Evolutionary conservation across 2,797 vertebrate species (phyloP), one percentile per base, ranked within the genome.

Genomic region (Spondyliosoma cantharus): DNA sequence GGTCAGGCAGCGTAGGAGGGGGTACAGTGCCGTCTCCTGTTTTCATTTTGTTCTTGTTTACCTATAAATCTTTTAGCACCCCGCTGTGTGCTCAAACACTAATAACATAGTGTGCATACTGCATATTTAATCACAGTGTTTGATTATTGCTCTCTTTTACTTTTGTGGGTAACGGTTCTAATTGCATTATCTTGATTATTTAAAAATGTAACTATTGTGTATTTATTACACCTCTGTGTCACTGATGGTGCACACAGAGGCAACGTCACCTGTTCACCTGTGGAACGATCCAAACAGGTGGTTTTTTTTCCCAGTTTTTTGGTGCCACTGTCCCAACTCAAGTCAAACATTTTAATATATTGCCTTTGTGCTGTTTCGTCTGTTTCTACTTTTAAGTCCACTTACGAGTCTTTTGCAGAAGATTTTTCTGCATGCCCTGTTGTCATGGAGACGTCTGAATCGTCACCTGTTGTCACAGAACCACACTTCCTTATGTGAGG

Each of bases 11-110:
- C 60, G 53, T 6, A 67, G 45, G 46, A 16, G 8, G 22, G 16
- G 27, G 20, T 61, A 5, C 57, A 49, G 57, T 32, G 29, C 9
- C 54, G 14, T 46, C 29, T 66, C 45, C 3, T 7, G 25, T 25
- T 64, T 54, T 49, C 49, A 11, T 77, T 49, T 43, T 43, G 3
- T 37, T 69, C 59, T 57, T 80, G 48, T 71, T 57, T 54, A 72
- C 24, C 68, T 32, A 8, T 43, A 20, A 37, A 19, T 76, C 25
- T 49, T 50, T 37, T 8, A 66, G n/a, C 59, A 50, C 3, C 19
- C 19, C 37, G 32, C 20, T 57, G 13, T 63, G 24, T 20, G 8
- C 27, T 66, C 14, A 42, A 43, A 29, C 29, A 43, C 20, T 11
- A 7, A 60, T 56, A 42, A 58, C 16, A 13, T 13, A 25, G 13